Evolutionary conservation across 1,140 invertebrate genomes (phyloP).

Genomic region (Stegodyphus mimosarum): DNA sequence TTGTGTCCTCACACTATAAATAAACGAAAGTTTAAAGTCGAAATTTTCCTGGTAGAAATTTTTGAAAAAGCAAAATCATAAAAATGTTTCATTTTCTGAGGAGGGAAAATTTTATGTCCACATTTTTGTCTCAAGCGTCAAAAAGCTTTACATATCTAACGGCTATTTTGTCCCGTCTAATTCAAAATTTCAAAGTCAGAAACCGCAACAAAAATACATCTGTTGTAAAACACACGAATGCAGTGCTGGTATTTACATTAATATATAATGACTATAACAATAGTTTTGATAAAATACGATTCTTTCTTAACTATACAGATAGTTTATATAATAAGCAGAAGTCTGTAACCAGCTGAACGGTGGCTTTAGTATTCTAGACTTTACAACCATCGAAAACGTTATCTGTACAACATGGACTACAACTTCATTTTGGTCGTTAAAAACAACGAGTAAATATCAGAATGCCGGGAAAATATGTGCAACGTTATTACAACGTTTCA

Average conservation of each 20-base stretch:
- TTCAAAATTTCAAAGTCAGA: constrained; percentile 13
- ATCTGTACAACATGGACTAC: constrained; percentile 37
- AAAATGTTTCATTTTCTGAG: no score
- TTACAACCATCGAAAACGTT: constrained; percentile 35
- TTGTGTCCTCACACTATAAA: no score
- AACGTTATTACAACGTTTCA: no score
- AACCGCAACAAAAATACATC: constrained; percentile 58
- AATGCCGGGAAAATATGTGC: no score
- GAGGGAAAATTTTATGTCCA: no score
- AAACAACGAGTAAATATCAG: no score
- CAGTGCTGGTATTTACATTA: constrained; percentile 52
- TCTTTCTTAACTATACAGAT: constrained; percentile 52
- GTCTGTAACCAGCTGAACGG: constrained; percentile 8
- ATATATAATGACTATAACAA: constrained; percentile 53
- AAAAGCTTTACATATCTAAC: not conserved
- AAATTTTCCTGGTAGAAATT: no score
- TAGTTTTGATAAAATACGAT: constrained; percentile 57
- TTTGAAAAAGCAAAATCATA: no score
- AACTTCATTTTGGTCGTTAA: not conserved
- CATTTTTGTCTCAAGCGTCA: no score
- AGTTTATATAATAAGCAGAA: constrained; percentile 36
- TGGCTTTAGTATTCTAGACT: constrained; percentile 25
- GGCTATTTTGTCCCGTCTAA: not conserved
- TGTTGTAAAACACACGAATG: constrained; percentile 30
- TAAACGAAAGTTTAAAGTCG: no score